phyloP scores from a whole-genome alignment of 2,113 vertebrate species.

The Trichechus manatus region DNA sequence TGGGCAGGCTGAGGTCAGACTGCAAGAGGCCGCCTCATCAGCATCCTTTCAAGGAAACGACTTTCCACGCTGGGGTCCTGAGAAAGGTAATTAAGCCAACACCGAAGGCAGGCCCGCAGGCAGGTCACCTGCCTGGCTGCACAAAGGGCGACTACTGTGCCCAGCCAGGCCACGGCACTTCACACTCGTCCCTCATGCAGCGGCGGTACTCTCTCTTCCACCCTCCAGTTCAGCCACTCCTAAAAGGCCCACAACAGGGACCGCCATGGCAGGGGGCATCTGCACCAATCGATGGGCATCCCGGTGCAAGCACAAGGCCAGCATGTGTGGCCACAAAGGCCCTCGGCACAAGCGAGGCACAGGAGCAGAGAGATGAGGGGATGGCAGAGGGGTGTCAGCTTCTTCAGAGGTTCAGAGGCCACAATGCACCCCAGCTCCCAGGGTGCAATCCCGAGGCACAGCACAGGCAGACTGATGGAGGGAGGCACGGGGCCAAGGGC shows the following conservation, averaged over 20 bases:
- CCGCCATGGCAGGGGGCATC: neutral
- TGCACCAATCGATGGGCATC: neutral
- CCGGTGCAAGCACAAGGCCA: neutral
- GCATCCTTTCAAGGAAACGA: constrained; percentile 55
- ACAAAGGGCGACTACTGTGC: constrained; percentile 44
- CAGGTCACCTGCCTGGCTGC: constrained; percentile 25
- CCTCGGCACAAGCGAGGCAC: neutral
- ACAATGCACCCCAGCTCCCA: rapidly evolving
- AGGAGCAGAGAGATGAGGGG: rapidly evolving
- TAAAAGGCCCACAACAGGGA: neutral
- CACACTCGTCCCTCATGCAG: rapidly evolving
- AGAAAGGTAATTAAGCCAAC: constrained; percentile 64
- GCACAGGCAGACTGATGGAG: neutral
- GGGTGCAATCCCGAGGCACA: neutral
- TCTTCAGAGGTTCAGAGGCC: neutral
- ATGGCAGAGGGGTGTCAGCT: rapidly evolving
- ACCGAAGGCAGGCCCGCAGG: neutral
- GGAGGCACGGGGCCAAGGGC: neutral
- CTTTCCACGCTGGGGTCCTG: constrained; percentile 25
- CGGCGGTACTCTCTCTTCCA: neutral
- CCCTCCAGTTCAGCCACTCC: neutral
- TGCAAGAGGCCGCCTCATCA: neutral
- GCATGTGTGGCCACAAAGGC: neutral
- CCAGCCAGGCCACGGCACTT: neutral
- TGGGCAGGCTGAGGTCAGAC: rapidly evolving